Base-by-base conservation (phyloP, 2,888 invertebrate genomes). In the Nephrotoma flavescens region DNA sequence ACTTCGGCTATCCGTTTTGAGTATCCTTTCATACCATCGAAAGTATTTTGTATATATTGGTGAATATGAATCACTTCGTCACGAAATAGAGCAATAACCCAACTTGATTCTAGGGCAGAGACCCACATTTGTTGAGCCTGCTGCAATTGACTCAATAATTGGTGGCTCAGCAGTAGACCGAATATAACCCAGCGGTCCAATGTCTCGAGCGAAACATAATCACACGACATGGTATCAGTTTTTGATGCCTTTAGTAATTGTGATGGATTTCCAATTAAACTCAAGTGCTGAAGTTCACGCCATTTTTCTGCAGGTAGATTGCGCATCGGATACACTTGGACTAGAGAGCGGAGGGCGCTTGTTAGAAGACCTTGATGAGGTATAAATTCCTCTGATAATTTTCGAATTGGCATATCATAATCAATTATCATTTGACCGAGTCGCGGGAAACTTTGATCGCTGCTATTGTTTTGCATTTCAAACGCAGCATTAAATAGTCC, bases 141-240 rank as follows among this genome's bases (percentile, higher is more conserved):
- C 89, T 96, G 96, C 87, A 93, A 93, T 89, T 97, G 96, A 88
- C 96, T 96, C 57, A 99, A 92, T 91, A 95, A 95, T 90, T 96
- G 96, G 91, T 98, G 98, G 90, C 98, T 97, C 57, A 99, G 92
- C 88, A 98, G 94, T 89, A 98, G 95, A 0, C 99, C 98, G 91
- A 99, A 96, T 89, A 99, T 96, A 42, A 99, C 96, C 98, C 99
- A 99, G 89, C 97, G 94, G 90, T 99, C 99, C 93, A 99, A 95
- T 57, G 95, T 94, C 90, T 99, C 99, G 87, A 99, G 92, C 0
- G 99, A 98, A 86, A 99, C 92, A 91, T 97, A 99, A 93, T 99
- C 99, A 91, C 99, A 99, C 2, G 99, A 98, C 94, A 99, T 98
- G 41, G 96, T 97, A 89, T 98, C 98, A 0, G 98, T 98, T 89